Percentiles rank a stretch among this genome's conserved stretches.
Conservation (phyloP, 2,888 invertebrate species). For the Choreutis nemorana region DNA sequence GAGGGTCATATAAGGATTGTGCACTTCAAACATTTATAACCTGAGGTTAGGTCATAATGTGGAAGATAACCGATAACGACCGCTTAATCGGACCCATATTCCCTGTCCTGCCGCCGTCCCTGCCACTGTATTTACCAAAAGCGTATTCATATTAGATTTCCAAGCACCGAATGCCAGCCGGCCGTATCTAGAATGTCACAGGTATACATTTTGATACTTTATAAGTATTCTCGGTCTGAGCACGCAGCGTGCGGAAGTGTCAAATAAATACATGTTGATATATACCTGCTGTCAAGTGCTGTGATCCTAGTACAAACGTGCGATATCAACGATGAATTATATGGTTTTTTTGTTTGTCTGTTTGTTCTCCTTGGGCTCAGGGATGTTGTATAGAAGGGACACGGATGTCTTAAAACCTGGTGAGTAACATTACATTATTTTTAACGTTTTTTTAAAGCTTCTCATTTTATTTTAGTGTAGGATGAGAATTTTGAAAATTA, state of each 20-base stretch:
- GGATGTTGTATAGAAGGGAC: constrained; percentile 51
- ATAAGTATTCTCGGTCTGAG: constrained; percentile 46
- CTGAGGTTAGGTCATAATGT: background rate
- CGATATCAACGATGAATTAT: constrained; percentile 55
- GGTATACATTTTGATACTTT: constrained; percentile 57
- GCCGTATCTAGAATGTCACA: constrained; percentile 51
- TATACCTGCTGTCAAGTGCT: constrained; percentile 45
- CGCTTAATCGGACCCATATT: background rate
- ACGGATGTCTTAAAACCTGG: constrained; percentile 52
- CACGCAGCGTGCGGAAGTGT: constrained; percentile 39
- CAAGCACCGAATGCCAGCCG: constrained; percentile 44
- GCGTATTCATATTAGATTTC: constrained; percentile 63
- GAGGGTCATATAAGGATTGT: constrained; percentile 27
- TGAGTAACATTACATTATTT: constrained; percentile 22
- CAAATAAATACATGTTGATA: constrained; percentile 59
- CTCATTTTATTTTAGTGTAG: too few species aligned
- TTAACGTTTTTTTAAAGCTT: too few species aligned
- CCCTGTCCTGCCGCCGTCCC: constrained; percentile 17
- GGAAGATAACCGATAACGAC: background rate
- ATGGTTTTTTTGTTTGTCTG: constrained; percentile 47
- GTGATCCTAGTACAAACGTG: constrained; percentile 47
- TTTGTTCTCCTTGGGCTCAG: constrained; percentile 42
- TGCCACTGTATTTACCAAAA: constrained; percentile 47
- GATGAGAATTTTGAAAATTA: too few species aligned
- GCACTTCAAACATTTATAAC: background rate